A percentile compares a stretch with the other conserved stretches of the same genome.
Conservation (phyloP, 2,888 invertebrate genomes). For the Helobdella robusta region DNA sequence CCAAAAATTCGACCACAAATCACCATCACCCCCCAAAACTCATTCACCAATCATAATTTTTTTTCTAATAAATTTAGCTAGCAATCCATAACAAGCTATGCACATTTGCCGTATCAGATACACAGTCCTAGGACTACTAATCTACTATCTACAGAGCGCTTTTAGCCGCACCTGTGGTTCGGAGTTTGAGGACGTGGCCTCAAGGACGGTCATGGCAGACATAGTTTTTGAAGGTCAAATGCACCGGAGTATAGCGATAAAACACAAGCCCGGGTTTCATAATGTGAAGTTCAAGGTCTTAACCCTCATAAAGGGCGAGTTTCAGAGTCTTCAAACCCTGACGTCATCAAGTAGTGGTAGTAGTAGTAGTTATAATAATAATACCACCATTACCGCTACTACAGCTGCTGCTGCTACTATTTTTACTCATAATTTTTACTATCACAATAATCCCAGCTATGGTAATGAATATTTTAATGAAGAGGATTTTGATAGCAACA, state of each 20-base stretch:
- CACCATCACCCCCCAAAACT: too few relatives aligned
- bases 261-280: conserved; percentile 15
- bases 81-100: too few relatives aligned
- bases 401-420: too few relatives aligned
- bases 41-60: too few relatives aligned
- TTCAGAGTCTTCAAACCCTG: neutral
- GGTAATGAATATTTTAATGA: too few relatives aligned
- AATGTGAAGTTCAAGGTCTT: conserved; percentile 5
- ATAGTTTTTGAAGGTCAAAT: conserved; percentile 15
- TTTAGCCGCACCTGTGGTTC: conserved; percentile 17
- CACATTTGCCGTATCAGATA: conserved; percentile 21
- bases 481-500: too few relatives aligned
- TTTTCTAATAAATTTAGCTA: too few relatives aligned
- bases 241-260: neutral
- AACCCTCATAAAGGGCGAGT: conserved; percentile 10
- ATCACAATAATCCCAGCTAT: too few relatives aligned
- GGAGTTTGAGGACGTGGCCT: conserved; percentile 25
- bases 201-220: conserved; percentile 22
- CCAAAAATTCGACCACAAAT: too few relatives aligned
- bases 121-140: conserved; percentile 19
- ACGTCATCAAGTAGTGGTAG: neutral
- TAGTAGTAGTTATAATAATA: too few relatives aligned
- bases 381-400: too few relatives aligned
- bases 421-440: too few relatives aligned
- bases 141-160: conserved; percentile 23